Evolutionary conservation across 2,888 invertebrate species (phyloP).

Genomic region (Linhomoeus sp.): DNA sequence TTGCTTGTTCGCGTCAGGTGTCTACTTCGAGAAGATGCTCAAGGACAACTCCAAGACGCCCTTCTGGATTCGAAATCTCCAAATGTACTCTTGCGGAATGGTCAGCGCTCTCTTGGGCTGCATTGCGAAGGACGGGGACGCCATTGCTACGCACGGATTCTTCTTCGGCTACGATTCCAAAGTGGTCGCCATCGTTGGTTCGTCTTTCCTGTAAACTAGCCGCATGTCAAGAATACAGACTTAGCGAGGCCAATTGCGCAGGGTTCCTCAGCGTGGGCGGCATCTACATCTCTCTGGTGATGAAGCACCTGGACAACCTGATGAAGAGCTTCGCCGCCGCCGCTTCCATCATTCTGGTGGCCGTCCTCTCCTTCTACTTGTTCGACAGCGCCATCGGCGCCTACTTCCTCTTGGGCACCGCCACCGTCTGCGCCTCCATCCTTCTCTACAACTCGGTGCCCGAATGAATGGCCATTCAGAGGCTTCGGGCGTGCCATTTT

Average conservation of each 20-base stretch:
- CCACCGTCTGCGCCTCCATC: slow-evolving; percentile 20
- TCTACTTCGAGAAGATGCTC: slow-evolving; percentile 28
- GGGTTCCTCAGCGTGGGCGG: slow-evolving; percentile 21
- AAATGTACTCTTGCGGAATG: slow-evolving; percentile 27
- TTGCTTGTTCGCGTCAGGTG: slow-evolving; percentile 13
- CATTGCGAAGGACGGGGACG: slow-evolving; percentile 12
- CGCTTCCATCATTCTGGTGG: slow-evolving; percentile 23
- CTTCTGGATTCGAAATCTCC: slow-evolving; percentile 28
- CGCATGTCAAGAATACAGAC: no score
- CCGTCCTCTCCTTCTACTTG: slow-evolving; percentile 14
- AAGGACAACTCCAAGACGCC: slow-evolving; percentile 21
- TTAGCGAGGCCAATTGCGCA: no score
- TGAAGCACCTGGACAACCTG: slow-evolving; percentile 27
- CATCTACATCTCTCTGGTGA: slow-evolving; percentile 26
- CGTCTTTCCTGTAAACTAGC: slow-evolving; percentile 6
- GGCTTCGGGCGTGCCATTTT: no score
- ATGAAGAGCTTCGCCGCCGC: slow-evolving; percentile 28
- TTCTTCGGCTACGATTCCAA: slow-evolving; percentile 22
- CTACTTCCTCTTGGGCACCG: slow-evolving; percentile 22
- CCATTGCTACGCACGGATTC: no score
- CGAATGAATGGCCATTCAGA: no score
- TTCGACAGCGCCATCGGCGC: slow-evolving; percentile 18
- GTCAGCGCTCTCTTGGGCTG: slow-evolving; percentile 17
- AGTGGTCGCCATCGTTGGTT: slow-evolving; percentile 21
- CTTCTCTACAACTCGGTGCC: slow-evolving; percentile 25